Base-by-base conservation (phyloP, 2,797 vertebrate species). In the Catostomus latipinnis region DNA sequence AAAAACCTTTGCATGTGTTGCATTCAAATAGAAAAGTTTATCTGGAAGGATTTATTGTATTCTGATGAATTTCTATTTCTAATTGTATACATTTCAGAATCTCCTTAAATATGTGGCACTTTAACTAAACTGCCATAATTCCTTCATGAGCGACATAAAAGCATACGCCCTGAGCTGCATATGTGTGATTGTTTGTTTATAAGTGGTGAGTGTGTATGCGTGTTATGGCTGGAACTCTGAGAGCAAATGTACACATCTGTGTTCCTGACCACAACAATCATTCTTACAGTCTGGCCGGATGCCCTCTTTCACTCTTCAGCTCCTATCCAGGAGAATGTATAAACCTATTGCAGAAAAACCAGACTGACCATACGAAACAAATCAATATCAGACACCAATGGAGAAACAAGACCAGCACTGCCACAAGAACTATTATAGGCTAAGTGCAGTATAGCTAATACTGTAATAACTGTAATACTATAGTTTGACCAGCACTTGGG, bases 41-140 rank as follows among this genome's bases (percentile, higher is more conserved):
- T 67, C 62, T 6, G 3, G 10, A 4, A 58, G 48, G 78, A 74
- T 74, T 67, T 73, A 74, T 80, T 67, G 62, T 50, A 60, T 80
- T 80, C 16, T 73, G 76, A 79, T 65, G 71, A 80, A 73, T 80
- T 80, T 80, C 71, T 74, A 80, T 73, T 80, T 74, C 22, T 53
- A 80, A 72, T 43, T 65, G 61, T 80, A 73, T 60, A 80, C 78
- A 80, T 74, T 66, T 80, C 46, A 0, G 48, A 71, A 69, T 69
- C 56, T 50, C 54, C 48, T 69, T 72, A 72, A 79, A 80, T 73
- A 58, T 57, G 70, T 67, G 61, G 43, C 70, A 73, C 70, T 80
- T 73, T 45, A 80, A 73, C 61, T 73, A 66, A 73, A 73, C 78
- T 18, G 53, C 53, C 53, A 49, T 80, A 80, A 73, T 63, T 71